Percentiles rank a stretch among this genome's conserved stretches.
Conservation (phyloP, 2,113 vertebrate genomes). For the cat (Felis catus) region F.catus_Fca126_mat1.0 CM031415.1:126505501-126506000, state of each 20-base stretch:
- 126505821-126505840: neutral
- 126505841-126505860: neutral
- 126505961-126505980: neutral
- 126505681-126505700: neutral
- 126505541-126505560: neutral
- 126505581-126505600: neutral
- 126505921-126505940: neutral
- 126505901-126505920: neutral
- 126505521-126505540: neutral
- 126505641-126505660: neutral
- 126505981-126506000: neutral
- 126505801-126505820: neutral
- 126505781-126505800: neutral
- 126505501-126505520: neutral
- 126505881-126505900: neutral
- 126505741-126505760: neutral
- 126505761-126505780: neutral
- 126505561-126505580: neutral
- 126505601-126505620: neutral
- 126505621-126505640: neutral
- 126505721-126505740: no score
- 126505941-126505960: conserved; percentile 12
- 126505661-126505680: neutral
- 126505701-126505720: neutral
- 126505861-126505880: neutral